Evolutionary conservation across 2,113 vertebrate species (phyloP).

Genomic region (Calypte anna): DNA sequence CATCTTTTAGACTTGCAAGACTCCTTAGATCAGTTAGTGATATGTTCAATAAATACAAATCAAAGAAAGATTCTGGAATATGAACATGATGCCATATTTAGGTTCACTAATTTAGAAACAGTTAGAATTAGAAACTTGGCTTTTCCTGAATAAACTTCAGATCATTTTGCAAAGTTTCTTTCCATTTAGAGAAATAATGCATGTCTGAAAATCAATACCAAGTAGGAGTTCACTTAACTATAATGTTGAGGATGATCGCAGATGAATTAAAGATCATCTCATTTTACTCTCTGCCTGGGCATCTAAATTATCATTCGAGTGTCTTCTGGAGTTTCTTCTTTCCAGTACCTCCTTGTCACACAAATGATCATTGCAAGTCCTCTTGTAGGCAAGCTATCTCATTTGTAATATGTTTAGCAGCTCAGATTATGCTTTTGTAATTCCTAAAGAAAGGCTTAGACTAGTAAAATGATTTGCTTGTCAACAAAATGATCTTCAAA

Average conservation of each 20-base stretch:
- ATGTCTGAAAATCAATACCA: constrained; percentile 7
- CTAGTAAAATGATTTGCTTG: neutral
- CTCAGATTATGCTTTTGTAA: neutral
- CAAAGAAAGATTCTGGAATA: neutral
- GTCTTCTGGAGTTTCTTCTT: neutral
- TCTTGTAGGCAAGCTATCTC: neutral
- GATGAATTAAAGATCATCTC: constrained; percentile 1
- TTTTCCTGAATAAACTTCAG: neutral
- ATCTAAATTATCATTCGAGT: neutral
- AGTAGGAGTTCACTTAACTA: neutral
- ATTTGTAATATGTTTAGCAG: neutral
- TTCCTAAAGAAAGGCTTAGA: neutral
- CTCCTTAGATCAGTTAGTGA: neutral
- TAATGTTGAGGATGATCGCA: neutral
- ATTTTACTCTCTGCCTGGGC: neutral
- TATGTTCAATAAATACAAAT: neutral
- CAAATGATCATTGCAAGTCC: neutral
- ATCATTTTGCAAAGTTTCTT: neutral
- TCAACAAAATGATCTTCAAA: neutral
- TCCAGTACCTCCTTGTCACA: neutral
- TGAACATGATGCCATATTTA: neutral
- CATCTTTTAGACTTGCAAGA: neutral
- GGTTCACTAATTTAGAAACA: neutral
- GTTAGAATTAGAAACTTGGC: neutral
- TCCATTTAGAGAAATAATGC: neutral